A percentile compares a stretch with the other conserved stretches of the same genome.
Evolutionary conservation across 2,888 invertebrate genomes (phyloP).

Genomic region (Encarsia formosa): DNA sequence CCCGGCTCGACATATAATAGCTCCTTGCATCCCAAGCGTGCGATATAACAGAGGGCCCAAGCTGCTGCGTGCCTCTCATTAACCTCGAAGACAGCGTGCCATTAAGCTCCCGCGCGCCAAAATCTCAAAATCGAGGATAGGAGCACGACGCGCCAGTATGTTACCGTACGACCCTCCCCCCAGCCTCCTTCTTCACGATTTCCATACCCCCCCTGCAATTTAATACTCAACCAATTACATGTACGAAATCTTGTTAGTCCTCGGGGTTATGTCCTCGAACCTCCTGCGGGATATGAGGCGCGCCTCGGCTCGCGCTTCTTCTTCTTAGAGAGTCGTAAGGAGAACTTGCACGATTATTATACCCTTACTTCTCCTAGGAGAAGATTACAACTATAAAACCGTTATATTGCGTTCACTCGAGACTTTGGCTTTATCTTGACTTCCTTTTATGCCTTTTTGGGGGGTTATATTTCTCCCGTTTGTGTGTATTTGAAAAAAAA

Average conservation of each 20-base stretch:
- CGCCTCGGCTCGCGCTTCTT: constrained; percentile 30
- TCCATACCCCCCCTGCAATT: constrained; percentile 45
- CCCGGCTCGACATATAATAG: no score
- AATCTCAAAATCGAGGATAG: no score
- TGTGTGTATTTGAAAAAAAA: no score
- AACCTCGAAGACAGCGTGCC: no score
- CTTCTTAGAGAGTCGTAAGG: background rate
- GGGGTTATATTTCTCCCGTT: no score
- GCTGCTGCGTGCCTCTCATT: no score
- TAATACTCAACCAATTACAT: constrained; percentile 53
- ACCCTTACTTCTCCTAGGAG: no score
- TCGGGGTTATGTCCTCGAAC: constrained; percentile 50
- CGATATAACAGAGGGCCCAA: no score
- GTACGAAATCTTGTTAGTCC: constrained; percentile 51
- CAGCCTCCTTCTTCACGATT: constrained; percentile 32
- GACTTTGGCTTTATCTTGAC: constrained; percentile 22
- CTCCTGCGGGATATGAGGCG: constrained; percentile 38
- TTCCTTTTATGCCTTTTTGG: no score
- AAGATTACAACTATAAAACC: constrained; percentile 52
- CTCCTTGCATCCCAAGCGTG: no score
- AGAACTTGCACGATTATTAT: constrained; percentile 51
- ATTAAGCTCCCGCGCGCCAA: constrained; percentile 26
- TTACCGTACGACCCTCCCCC: no score
- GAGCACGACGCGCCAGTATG: no score
- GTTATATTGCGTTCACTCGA: constrained; percentile 44